Conservation (phyloP, 2,888 invertebrate genomes). For the Eilema sororculum region DNA sequence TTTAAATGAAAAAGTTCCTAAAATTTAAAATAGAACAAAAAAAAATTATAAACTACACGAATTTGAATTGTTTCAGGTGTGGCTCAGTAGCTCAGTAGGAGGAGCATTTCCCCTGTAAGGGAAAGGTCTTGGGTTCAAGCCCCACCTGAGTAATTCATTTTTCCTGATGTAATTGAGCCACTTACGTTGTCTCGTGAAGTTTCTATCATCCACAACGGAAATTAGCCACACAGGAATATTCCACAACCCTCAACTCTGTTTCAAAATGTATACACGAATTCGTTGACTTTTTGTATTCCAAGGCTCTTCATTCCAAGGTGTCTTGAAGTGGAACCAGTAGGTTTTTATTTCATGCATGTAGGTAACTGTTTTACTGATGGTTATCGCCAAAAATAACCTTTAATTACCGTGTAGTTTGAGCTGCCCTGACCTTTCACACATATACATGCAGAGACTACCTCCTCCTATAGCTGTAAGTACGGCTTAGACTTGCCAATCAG, state of each 20-base stretch:
- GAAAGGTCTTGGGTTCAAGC: no score
- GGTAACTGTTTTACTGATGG: slow-evolving; percentile 85
- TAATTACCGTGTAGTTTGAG: slow-evolving; percentile 85
- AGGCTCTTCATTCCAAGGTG: slow-evolving; percentile 77
- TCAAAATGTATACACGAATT: slow-evolving; percentile 62
- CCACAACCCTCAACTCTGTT: slow-evolving; percentile 49
- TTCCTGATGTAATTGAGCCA: no score
- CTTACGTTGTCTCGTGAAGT: no score
- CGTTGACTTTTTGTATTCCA: slow-evolving; percentile 73
- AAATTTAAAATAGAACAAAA: not conserved
- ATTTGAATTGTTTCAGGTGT: no score
- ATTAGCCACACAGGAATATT: slow-evolving; percentile 40
- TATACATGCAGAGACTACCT: slow-evolving; percentile 69
- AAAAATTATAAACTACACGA: no score
- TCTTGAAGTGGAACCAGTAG: slow-evolving; percentile 70
- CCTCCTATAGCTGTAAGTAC: slow-evolving; percentile 64
- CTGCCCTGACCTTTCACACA: slow-evolving; percentile 84
- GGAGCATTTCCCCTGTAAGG: no score
- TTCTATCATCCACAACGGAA: slow-evolving; percentile 34
- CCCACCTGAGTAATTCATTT: no score
- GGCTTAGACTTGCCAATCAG: slow-evolving; percentile 61
- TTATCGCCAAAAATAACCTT: slow-evolving; percentile 87
- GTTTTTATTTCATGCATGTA: slow-evolving; percentile 82
- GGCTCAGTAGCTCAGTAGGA: no score
- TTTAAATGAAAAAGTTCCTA: not conserved